Base-by-base conservation (phyloP, 2,888 invertebrate genomes). In the Machimus atricapillus region DNA sequence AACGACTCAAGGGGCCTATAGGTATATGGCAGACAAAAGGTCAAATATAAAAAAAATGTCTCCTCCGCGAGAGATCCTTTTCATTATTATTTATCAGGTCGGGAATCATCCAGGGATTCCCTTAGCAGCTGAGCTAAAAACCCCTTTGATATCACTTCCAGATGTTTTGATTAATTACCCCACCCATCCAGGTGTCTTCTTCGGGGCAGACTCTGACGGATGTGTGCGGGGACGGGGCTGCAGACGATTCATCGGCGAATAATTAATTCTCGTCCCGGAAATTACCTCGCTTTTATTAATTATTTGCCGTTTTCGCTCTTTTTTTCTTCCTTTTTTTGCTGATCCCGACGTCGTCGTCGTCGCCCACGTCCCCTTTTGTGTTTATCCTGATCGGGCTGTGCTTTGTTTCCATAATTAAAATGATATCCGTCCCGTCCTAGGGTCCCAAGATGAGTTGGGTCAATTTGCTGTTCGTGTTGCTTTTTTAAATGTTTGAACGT, bases 101-200 rank as follows among this genome's bases (percentile, higher is more conserved):
- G 6, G 77, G 37, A 77, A 77, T 77, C 77, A 40, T n/a, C 77
- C 77, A 19, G 27, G 27, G 23, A 66, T 12, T 19, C 66, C 19
- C 66, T 66, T 66, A 58, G 23, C 19, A 7, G 43, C 56, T 19
- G 14, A 66, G 66, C 66, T 66, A 66, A 66, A 66, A 66, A 66
- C 27, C 66, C 37, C 37, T 77, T 77, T 77, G 77, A 77, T 77
- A 40, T 77, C 77, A 77, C 77, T 77, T 77, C 37, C 77, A 77
- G 77, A 77, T 77, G 40, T 77, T 77, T 77, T 77, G 77, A 77
- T 77, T 77, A 77, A 77, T 77, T 77, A 40, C 40, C 77, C 40
- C 66, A 19, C 27, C 66, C 66, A 66, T 27, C 27, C 27, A 19
- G 66, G 66, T 66, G 66, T 66, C 66, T 66, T 27, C 66, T 66